These are phyloP conservation scores for Crossaster papposus DNA, from an alignment of 53 echinoderm and acorn worm species.

Conservation along the genomic window DNA sequence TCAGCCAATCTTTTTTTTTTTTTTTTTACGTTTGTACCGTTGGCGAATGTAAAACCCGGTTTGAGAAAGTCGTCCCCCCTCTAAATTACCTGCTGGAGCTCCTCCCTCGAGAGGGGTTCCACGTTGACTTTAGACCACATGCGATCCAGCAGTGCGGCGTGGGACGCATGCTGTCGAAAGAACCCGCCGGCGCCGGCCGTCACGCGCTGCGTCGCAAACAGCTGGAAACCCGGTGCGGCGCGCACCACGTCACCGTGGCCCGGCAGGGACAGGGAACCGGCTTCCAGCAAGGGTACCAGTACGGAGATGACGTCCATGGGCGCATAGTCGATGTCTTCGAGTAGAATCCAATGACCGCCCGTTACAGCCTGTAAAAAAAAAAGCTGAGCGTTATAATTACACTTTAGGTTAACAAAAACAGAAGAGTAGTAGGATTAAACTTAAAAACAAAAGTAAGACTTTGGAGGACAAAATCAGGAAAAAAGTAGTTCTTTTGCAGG, in stretches of 20 bases:
- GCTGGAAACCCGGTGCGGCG: slow-evolving; percentile 94
- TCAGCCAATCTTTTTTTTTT: no score
- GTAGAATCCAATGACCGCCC: slow-evolving; percentile 88
- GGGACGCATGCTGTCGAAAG: slow-evolving; percentile 78
- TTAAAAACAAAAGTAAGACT: no score
- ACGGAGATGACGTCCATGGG: slow-evolving; percentile 99
- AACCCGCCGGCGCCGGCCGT: slow-evolving; percentile 69
- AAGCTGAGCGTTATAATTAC: no score
- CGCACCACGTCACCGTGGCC: slow-evolving; percentile 91
- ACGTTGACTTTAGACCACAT: slow-evolving; percentile 93
- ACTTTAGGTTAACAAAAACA: no score
- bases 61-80: not conserved
- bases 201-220: slow-evolving; percentile 96
- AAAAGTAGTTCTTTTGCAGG: no score
- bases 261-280: slow-evolving; percentile 82
- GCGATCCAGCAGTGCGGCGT: slow-evolving; percentile 89
- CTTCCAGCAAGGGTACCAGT: slow-evolving; percentile 89
- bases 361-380: slow-evolving; percentile 73
- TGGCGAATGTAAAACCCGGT: no score
- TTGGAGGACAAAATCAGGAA: no score
- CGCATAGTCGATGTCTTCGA: slow-evolving; percentile 98
- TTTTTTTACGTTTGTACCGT: no score
- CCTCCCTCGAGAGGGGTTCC: slow-evolving; percentile 82
- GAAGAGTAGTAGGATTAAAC: no score
- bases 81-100: slow-evolving; percentile 77